Percentiles rank a stretch among this genome's conserved stretches.
Evolutionary conservation across 2,888 invertebrate species (phyloP).

Genomic region (Uloborus plumipes): DNA sequence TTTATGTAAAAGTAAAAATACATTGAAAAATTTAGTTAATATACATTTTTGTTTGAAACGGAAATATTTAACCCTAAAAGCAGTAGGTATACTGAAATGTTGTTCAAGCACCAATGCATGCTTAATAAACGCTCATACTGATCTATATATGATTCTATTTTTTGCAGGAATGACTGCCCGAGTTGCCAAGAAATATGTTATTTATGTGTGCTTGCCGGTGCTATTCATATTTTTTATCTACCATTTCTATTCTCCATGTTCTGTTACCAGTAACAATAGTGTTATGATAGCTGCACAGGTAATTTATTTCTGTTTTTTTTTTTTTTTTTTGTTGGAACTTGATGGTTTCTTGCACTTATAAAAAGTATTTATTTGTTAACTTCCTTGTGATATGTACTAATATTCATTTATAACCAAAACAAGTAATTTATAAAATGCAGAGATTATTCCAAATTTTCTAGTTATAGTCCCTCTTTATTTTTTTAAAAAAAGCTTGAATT

Average conservation of each 20-base stretch:
- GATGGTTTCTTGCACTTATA: not conserved
- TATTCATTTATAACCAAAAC: no score
- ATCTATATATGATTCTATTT: not conserved
- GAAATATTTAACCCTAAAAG: no score
- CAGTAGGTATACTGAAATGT: no score
- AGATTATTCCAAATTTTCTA: no score
- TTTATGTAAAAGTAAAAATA: no score
- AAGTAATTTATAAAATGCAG: no score
- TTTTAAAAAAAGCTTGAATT: no score
- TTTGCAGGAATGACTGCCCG: constrained; percentile 41
- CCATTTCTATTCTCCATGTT: constrained; percentile 46
- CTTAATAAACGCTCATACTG: no score
- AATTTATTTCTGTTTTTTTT: not conserved
- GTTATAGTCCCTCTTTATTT: no score
- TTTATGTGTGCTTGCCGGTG: constrained; percentile 25
- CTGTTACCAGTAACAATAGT: constrained; percentile 22
- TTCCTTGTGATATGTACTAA: not conserved
- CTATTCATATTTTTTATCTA: constrained; percentile 43
- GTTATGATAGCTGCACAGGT: constrained; percentile 60
- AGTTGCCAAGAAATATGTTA: constrained; percentile 43
- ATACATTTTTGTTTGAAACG: no score
- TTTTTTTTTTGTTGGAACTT: not conserved
- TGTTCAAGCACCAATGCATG: no score
- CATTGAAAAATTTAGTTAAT: no score
- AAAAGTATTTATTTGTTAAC: not conserved